Evolutionary conservation across 2,888 invertebrate species (phyloP).

Genomic region (Tetragonisca angustula): DNA sequence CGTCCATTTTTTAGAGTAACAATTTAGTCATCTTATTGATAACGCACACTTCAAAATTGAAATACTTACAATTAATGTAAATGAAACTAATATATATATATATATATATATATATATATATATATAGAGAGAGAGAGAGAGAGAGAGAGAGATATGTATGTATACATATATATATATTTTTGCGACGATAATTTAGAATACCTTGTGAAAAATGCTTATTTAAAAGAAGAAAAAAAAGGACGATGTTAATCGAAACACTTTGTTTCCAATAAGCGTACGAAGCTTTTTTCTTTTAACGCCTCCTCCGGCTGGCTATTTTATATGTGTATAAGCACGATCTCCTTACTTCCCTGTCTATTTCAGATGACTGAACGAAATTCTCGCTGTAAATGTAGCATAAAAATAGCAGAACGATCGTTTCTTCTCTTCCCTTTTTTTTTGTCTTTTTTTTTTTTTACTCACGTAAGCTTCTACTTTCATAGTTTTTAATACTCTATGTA

Average conservation of each 20-base stretch:
- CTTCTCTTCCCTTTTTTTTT: constrained; percentile 31
- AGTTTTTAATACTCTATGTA: constrained; percentile 64
- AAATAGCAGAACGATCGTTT: constrained; percentile 42
- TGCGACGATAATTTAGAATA: constrained; percentile 10
- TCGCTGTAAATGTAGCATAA: constrained; percentile 57
- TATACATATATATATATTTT: neutral
- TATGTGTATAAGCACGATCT: constrained; percentile 67
- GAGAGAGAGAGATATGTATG: neutral
- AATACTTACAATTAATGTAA: constrained; percentile 27
- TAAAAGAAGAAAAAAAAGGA: constrained; percentile 11
- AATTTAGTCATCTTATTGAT: constrained; percentile 46
- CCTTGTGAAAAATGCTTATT: constrained; percentile 33
- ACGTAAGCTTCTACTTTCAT: constrained; percentile 60
- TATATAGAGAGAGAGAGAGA: neutral
- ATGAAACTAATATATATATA: constrained; percentile 12
- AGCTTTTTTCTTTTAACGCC: neutral
- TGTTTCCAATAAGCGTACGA: constrained; percentile 25
- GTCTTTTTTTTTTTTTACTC: constrained; percentile 45
- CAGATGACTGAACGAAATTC: constrained; percentile 58
- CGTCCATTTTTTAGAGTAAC: constrained; percentile 14
- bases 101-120: constrained; percentile 7
- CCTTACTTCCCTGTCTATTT: constrained; percentile 42
- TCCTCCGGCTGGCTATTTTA: constrained; percentile 22
- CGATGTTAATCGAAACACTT: constrained; percentile 12
- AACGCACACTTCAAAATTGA: constrained; percentile 14